Base-by-base conservation (phyloP, 2,113 vertebrate species). In the Reinhardtius hippoglossoides region DNA sequence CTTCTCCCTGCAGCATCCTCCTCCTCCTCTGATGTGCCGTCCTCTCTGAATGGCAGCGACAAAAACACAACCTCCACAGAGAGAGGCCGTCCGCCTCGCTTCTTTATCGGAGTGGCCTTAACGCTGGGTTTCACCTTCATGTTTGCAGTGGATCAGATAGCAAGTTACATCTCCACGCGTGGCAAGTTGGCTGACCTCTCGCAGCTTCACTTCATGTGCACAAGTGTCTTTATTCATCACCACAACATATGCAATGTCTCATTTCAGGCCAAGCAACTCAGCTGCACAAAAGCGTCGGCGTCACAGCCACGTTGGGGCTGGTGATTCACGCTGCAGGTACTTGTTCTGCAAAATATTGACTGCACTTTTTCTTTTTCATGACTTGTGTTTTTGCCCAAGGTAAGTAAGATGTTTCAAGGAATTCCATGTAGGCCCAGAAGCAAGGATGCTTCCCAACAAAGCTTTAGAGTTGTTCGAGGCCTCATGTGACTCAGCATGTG, bases 251-350 rank as follows among this genome's bases (percentile, higher is more conserved):
- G 5, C 12, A 2, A 1, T 52, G 35, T 88, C 20, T 91, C 9
- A 40, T 85, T 90, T 69, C 87, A 96, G 95, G 76, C 13, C 84
- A 84, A 13, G 71, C 63, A 0, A 81, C 71, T 0, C 71, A 76
- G 58, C 78, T 88, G 65, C 81, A 87, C 0, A 90, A 60, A 18
- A 89, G 88, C 8, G 79, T 75, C 10, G 92, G 93, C 62, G 71
- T 95, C 31, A 96, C 94, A 0, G 90, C 94, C 37, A 95, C 95
- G 2, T 46, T 96, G 59, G 95, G 95, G 1, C 91, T 96, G 40
- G 91, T 95, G 15, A 95, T 96, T 50, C 95, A 96, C 1, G 92
- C 94, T 26, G 95, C 95, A 93, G 95, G 95, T 96, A 92, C 1
- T 55, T 24, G 48, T 1, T 35, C 24, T 13, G 6, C 16, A 0